Evolutionary conservation across 2,888 invertebrate species (phyloP).

Genomic region (Orchesellides sinensis): DNA sequence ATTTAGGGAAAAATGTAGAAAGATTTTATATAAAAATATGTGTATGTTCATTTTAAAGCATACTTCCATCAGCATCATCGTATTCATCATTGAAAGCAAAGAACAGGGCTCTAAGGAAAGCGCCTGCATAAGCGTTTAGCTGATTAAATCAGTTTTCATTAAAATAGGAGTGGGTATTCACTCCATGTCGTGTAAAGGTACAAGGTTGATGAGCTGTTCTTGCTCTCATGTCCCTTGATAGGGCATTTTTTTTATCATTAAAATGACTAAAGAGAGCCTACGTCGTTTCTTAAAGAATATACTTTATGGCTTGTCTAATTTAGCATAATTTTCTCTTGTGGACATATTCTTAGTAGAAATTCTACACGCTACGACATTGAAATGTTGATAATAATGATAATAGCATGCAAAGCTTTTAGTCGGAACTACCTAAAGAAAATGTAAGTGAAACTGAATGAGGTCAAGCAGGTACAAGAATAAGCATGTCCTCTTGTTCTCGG

Average conservation of each 20-base stretch:
- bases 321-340: constrained; percentile 30
- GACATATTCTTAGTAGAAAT: too few species aligned
- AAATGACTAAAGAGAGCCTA: too few species aligned
- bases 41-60: constrained; percentile 24
- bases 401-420: not conserved
- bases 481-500: not conserved
- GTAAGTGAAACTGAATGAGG: constrained; percentile 16
- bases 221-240: not conserved
- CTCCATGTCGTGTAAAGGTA: not conserved
- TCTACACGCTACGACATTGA: not conserved
- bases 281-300: too few species aligned
- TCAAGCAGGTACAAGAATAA: constrained; percentile 26
- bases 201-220: not conserved
- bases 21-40: constrained; percentile 33
- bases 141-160: not conserved
- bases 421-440: not conserved
- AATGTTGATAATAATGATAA: constrained; percentile 2
- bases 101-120: not conserved
- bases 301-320: constrained; percentile 13
- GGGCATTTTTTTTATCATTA: too few species aligned
- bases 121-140: too few species aligned
- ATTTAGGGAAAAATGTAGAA: constrained; percentile 42
- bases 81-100: not conserved
- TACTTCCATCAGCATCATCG: constrained; percentile 31
- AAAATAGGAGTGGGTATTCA: not conserved